Evolutionary conservation across 1,140 invertebrate species (phyloP).

Genomic region (Apis laboriosa): DNA sequence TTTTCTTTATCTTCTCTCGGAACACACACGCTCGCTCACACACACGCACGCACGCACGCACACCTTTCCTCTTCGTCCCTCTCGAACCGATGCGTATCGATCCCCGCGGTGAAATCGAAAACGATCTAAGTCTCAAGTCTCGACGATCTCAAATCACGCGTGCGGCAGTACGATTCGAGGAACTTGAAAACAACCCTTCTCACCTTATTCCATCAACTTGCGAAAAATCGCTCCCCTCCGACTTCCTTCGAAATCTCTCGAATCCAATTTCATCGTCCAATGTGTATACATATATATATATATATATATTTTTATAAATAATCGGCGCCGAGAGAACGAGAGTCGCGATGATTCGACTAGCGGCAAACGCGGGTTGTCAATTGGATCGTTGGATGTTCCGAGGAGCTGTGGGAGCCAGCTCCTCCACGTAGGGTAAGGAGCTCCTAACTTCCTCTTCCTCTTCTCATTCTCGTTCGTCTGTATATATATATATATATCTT

Average conservation of each 20-base stretch:
- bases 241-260: not conserved
- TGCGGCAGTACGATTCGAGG: constrained; percentile 18
- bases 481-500: not conserved
- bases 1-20: too few species aligned
- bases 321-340: constrained; percentile 32
- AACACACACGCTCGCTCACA: too few species aligned
- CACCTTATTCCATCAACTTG: not conserved
- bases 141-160: constrained; percentile 14
- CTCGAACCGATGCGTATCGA: not conserved
- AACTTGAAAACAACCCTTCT: constrained; percentile 10
- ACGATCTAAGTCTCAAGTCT: not conserved
- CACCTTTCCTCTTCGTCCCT: too few species aligned
- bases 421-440: not conserved
- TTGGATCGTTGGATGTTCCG: constrained; percentile 7
- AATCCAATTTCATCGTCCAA: too few species aligned
- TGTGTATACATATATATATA: too few species aligned
- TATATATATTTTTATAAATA: too few species aligned
- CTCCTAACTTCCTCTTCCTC: not conserved
- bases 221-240: not conserved
- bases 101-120: not conserved
- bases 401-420: not conserved
- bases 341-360: constrained; percentile 36
- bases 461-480: too few species aligned
- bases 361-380: constrained; percentile 36
- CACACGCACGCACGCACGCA: too few species aligned